Conservation (phyloP, 2,797 vertebrate genomes). For the Pangasius mekongensis region DNA sequence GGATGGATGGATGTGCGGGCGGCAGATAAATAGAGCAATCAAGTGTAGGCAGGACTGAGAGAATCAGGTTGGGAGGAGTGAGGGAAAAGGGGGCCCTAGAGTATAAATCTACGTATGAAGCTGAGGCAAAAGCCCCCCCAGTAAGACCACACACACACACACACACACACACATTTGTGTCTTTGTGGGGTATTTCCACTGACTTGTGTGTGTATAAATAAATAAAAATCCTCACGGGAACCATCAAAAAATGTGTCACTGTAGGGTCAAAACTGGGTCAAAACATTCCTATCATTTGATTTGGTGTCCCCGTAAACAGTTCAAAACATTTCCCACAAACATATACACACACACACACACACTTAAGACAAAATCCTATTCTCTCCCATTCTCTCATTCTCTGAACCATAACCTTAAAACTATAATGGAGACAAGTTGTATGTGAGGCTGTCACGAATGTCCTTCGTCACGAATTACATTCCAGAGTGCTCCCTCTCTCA, state of each 20-base stretch:
- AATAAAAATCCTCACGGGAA: background rate
- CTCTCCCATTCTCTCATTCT: background rate
- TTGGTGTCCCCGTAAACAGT: background rate
- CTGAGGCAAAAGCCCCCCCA: background rate
- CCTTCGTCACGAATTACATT: constrained; percentile 15
- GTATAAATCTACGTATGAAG: constrained; percentile 41
- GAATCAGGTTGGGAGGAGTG: background rate
- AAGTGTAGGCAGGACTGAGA: background rate
- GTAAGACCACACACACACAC: constrained; percentile 1
- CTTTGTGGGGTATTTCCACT: background rate
- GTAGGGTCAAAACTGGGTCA: background rate
- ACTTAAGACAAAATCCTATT: background rate
- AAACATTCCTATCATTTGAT: background rate
- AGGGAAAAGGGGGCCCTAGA: constrained; percentile 3
- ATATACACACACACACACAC: background rate
- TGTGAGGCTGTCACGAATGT: background rate
- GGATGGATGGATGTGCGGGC: background rate
- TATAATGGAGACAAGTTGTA: constrained; percentile 24
- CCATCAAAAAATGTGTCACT: background rate
- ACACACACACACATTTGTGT: background rate
- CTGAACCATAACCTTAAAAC: constrained; percentile 20
- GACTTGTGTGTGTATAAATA: background rate
- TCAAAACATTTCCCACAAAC: background rate
- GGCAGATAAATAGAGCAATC: background rate
- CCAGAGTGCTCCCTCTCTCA: background rate